Evolutionary conservation across 2,888 invertebrate genomes (phyloP), one percentile per base, ranked within the genome.

Genomic region (Lasioglossum villosulum): DNA sequence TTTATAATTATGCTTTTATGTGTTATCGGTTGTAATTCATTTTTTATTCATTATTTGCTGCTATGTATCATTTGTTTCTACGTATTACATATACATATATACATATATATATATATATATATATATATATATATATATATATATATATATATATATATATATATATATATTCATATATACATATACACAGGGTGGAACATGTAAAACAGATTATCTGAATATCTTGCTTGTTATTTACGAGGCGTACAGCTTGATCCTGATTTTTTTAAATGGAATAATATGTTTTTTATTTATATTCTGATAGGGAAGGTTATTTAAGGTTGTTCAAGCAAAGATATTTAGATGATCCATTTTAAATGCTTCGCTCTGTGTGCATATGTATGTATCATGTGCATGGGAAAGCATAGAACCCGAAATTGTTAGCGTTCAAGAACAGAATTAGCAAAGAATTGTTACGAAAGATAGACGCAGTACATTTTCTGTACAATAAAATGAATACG

Each of bases 1-100:
- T 90, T 89, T 92, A 86, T 82, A 76, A 82, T 89, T 86, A 83
- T 86, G 83, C 80, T 72, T 90, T 87, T 84, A 84, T 59, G 72
- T 83, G 75, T 89, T 84, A 86, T 82, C 66, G 66, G 71, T 84
- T 85, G 77, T 76, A 59, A 30, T 72, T 84, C n/a, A 39, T 73
- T 82, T 83, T 71, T 87, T 86, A 71, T 91, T 94, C 78, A 91
- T 95, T 95, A 85, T 93, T 94, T 90, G 79, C 81, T 78, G 87
- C 81, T 85, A 63, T 83, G 81, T 88, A 73, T 72, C n/a, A 72
- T 86, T 23, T 88, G 82, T 78, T 80, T 75, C n/a, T 68, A 80
- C 12, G 27, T 59, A 68, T 87, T 68, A 68, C 23, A 37, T 68
- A 68, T 63, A 63, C 3, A 63, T 63, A 63, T 30, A 30, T 59